phyloP scores from a whole-genome alignment of 2,797 vertebrate species.

The Luscinia megarhynchos region DNA sequence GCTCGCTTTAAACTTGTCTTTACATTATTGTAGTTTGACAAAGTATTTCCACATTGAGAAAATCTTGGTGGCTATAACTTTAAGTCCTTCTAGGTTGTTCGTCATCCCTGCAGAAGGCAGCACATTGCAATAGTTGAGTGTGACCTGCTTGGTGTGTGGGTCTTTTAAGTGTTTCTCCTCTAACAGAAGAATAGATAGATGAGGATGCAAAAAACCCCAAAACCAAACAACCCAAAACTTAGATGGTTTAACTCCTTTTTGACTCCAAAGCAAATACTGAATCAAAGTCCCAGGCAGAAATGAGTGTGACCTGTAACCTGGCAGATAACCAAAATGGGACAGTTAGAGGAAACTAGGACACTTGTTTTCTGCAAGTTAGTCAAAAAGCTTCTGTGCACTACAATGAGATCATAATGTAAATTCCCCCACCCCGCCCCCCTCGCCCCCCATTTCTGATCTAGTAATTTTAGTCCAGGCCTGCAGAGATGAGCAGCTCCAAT shows the following conservation, averaged over 20 bases:
- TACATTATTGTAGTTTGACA: not conserved
- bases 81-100: not conserved
- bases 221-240: not conserved
- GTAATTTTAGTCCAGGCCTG: slow-evolving; percentile 51
- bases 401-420: slow-evolving; percentile 21
- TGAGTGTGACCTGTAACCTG: not conserved
- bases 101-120: not conserved
- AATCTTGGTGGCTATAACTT: not conserved
- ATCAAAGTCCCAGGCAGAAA: not conserved
- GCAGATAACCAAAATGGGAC: slow-evolving; percentile 10
- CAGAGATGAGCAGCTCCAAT: slow-evolving; percentile 48
- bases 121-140: not conserved
- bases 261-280: not conserved
- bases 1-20: not conserved
- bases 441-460: slow-evolving; percentile 17
- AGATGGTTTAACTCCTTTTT: not conserved
- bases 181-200: not conserved
- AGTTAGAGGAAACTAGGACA: slow-evolving; percentile 21
- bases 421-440: not conserved
- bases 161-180: not conserved
- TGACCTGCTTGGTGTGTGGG: not conserved
- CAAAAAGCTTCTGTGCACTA: not conserved
- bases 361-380: slow-evolving; percentile 42
- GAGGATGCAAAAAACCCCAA: not conserved
- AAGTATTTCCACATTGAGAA: not conserved